phyloP scores from a whole-genome alignment of 2,797 vertebrate genomes.

The Gobionotothen gibberifrons region DNA sequence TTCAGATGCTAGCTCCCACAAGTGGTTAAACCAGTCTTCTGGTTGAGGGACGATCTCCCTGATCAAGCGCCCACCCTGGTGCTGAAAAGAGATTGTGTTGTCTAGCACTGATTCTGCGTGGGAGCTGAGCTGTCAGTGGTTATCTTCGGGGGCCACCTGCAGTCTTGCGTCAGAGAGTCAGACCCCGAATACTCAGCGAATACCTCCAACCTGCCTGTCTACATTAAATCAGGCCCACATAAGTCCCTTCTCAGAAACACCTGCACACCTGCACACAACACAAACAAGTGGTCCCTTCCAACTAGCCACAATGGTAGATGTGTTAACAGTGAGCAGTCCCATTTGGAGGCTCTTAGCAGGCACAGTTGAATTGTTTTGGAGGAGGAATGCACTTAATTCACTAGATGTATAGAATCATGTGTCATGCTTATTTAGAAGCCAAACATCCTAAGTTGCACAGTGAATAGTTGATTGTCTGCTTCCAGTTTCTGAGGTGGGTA shows the following conservation, averaged over 20 bases:
- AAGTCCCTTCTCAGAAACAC: slow-evolving; percentile 50
- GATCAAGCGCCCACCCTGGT: slow-evolving; percentile 51
- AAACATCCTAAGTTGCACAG: not conserved
- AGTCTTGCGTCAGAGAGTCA: slow-evolving; percentile 19
- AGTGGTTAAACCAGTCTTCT: slow-evolving; percentile 1
- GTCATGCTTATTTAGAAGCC: not conserved
- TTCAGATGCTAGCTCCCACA: slow-evolving; percentile 4
- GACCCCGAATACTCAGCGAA: slow-evolving; percentile 10
- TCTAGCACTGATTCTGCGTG: slow-evolving; percentile 41
- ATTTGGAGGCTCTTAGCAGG: not conserved
- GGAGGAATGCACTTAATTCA: not conserved
- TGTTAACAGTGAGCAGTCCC: not conserved
- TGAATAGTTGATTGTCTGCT: slow-evolving; percentile 5
- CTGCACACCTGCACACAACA: slow-evolving; percentile 43
- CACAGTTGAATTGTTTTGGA: no score
- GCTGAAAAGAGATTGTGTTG: slow-evolving; percentile 48
- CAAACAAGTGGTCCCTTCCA: slow-evolving; percentile 33
- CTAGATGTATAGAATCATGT: slow-evolving; percentile 15
- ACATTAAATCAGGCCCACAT: slow-evolving; percentile 10
- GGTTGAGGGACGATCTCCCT: slow-evolving; percentile 33
- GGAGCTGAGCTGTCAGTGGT: slow-evolving; percentile 49
- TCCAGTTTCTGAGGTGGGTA: not conserved
- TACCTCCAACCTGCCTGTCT: slow-evolving; percentile 4
- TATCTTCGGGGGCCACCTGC: slow-evolving; percentile 53
- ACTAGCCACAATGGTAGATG: not conserved